Base-by-base conservation (phyloP, 2,113 vertebrate genomes). In the Theristicus caerulescens region DNA sequence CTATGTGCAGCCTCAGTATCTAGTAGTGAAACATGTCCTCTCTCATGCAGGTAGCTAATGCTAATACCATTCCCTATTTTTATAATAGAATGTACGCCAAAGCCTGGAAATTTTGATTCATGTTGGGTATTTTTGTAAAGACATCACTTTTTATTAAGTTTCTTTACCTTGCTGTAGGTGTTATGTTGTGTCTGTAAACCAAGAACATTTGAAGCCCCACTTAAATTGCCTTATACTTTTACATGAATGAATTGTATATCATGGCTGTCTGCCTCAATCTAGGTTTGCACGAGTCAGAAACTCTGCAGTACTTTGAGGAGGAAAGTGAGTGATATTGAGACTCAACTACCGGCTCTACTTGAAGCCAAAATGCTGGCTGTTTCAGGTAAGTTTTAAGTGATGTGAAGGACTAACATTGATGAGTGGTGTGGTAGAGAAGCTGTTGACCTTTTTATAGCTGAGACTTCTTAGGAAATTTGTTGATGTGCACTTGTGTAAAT, bases 341-440 rank as follows among this genome's bases (percentile, higher is more conserved):
- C 98, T 34, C 99, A 98, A 34, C 98, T 99, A 62, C 97, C 98
- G 78, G 95, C 97, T 7, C 97, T 99, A 90, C 98, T 99, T 21
- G 99, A 99, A 97, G 99, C 98, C 95, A 99, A 99, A 97, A 97
- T 98, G 93, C 98, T 99, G 4, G 98, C 99, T 89, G 88, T 98
- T 91, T 98, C 99, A 98, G 98, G 98, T 99, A 98, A 92, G 88
- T 88, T 81, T 83, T 76, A 49, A 44, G 34, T 61, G 14, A 51
- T 24, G 22, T 72, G 36, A 59, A 77, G 29, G 32, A 29, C 31
- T 82, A 74, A 77, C 2, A 7, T 6, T 59, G 27, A 52, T 54
- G 42, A 72, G 40, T 40, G 27, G 4, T 89, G 11, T 52, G 29
- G 82, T 59, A 55, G 38, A 84, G 72, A 34, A 74, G 32, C 42